phyloP scores from a whole-genome alignment of 2,888 invertebrate genomes.

The Scaptomyza cyrtandrae region DNA sequence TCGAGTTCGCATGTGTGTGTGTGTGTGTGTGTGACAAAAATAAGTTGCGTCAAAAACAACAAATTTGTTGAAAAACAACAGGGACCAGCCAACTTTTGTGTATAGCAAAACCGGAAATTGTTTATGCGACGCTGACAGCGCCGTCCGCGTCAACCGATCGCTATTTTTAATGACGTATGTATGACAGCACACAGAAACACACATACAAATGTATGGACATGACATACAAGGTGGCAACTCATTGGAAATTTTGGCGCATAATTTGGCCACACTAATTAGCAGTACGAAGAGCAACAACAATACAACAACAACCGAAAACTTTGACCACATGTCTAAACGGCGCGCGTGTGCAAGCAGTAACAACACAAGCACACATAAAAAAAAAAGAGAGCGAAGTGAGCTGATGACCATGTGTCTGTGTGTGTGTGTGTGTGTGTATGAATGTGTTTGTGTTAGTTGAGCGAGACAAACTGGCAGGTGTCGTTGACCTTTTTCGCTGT shows the following conservation, averaged over 20 bases:
- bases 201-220: constrained; percentile 16
- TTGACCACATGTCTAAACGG: constrained; percentile 71
- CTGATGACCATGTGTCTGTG: constrained; percentile 48
- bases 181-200: constrained; percentile 29
- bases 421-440: constrained; percentile 12
- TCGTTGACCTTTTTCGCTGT: constrained; percentile 76
- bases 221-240: constrained; percentile 45
- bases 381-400: constrained; percentile 51
- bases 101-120: constrained; percentile 75
- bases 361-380: constrained; percentile 21
- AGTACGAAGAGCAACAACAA: constrained; percentile 43
- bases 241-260: constrained; percentile 69
- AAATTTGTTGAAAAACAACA: constrained; percentile 66
- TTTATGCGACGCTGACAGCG: constrained; percentile 62
- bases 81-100: constrained; percentile 57
- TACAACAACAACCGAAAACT: constrained; percentile 42
- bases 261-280: constrained; percentile 78
- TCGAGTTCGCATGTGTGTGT: constrained; percentile 51
- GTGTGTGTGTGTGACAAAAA: constrained; percentile 65
- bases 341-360: constrained; percentile 54
- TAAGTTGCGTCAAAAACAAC: constrained; percentile 70
- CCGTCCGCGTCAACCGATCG: constrained; percentile 44
- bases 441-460: constrained; percentile 43
- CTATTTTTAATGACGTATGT: constrained; percentile 75
- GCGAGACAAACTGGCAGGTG: constrained; percentile 75